A percentile compares a stretch with the other conserved stretches of the same genome.
Conservation (phyloP, 2,888 invertebrate species). For the Apodemia mormo region DNA sequence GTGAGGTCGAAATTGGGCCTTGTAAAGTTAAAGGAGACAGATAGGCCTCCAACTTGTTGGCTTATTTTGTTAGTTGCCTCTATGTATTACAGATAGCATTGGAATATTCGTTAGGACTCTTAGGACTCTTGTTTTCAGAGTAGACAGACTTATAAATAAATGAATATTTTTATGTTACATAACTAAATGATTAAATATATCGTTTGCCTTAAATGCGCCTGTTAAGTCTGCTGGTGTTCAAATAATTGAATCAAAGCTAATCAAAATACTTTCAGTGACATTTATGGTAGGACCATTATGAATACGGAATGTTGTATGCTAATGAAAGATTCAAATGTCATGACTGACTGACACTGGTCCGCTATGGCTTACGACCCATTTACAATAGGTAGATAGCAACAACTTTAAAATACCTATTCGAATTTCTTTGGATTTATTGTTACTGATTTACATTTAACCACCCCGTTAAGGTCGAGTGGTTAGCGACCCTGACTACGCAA, state of each 20-base stretch:
- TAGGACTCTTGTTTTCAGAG: neutral
- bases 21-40: too few species aligned
- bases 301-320: constrained; percentile 48
- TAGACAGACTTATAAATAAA: neutral
- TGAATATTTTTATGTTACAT: neutral
- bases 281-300: constrained; percentile 46
- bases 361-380: constrained; percentile 31
- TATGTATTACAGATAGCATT: too few species aligned
- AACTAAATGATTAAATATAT: neutral
- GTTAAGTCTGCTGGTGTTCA: neutral
- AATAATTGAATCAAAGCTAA: constrained; percentile 17
- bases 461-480: too few species aligned
- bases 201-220: neutral
- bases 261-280: constrained; percentile 45
- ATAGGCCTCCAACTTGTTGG: too few species aligned
- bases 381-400: constrained; percentile 28
- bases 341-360: constrained; percentile 41
- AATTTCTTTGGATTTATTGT: neutral
- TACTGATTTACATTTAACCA: too few species aligned
- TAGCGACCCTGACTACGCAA: too few species aligned
- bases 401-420: neutral
- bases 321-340: constrained; percentile 51
- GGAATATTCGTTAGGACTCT: too few species aligned
- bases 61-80: too few species aligned
- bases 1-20: too few species aligned